Evolutionary conservation across 2,797 vertebrate genomes (phyloP).

Genomic region (Sebastolobus alascanus): DNA sequence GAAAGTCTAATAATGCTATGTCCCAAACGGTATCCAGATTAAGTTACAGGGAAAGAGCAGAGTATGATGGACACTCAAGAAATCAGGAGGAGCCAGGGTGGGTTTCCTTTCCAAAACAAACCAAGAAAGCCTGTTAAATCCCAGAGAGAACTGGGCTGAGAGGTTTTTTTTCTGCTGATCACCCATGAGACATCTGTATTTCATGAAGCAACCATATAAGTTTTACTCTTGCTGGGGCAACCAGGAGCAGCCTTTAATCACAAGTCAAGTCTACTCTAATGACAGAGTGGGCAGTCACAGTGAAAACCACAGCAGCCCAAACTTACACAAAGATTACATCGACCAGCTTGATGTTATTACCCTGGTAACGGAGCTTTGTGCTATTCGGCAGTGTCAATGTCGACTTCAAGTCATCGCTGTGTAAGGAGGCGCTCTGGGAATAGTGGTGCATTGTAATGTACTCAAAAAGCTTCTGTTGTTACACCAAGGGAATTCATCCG

Average conservation of each 20-base stretch:
- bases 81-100: slow-evolving; percentile 23
- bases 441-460: slow-evolving; percentile 15
- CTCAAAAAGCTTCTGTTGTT: slow-evolving; percentile 33
- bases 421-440: slow-evolving; percentile 3
- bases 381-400: slow-evolving; percentile 23
- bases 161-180: slow-evolving; percentile 51
- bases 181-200: slow-evolving; percentile 61
- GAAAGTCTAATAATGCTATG: not conserved
- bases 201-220: slow-evolving; percentile 55
- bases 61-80: slow-evolving; percentile 18
- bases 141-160: slow-evolving; percentile 27
- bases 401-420: slow-evolving; percentile 21
- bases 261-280: slow-evolving; percentile 50
- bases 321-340: slow-evolving; percentile 36
- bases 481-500: slow-evolving; percentile 18
- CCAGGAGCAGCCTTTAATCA: slow-evolving; percentile 62
- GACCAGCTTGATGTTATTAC: slow-evolving; percentile 34
- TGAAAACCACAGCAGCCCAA: slow-evolving; percentile 52
- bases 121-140: slow-evolving; percentile 51
- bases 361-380: slow-evolving; percentile 18
- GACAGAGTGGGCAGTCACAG: slow-evolving; percentile 37
- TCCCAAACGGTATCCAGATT: slow-evolving; percentile 15
- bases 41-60: slow-evolving; percentile 21
- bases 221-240: slow-evolving; percentile 50
- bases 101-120: slow-evolving; percentile 63